Evolutionary conservation across 2,113 vertebrate genomes (phyloP), one percentile per base, ranked within the genome.

Genomic region (Lepus timidus): DNA sequence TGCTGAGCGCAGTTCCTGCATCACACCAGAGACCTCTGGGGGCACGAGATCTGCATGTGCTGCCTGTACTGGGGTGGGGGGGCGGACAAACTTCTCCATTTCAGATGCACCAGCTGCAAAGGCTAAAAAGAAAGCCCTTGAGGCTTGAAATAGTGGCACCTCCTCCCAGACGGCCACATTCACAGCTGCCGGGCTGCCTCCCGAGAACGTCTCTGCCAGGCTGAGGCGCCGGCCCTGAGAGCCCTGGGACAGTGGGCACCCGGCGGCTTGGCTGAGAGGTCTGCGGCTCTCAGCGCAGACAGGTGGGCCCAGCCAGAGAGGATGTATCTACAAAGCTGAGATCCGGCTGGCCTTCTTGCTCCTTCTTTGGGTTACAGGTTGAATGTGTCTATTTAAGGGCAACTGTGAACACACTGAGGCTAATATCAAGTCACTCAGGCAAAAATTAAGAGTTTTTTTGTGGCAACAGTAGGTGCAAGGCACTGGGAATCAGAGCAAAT

Each of bases 1-100:
- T 95, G 87, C 93, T 82, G 76, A 91, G 71, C 25, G 85, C 82
- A 96, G 96, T 90, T 96, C 76, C 92, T 96, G 85, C 93, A 92
- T 94, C 91, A 92, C 87, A 85, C 19, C 55, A 73, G 71, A 67
- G 55, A 90, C n/a, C 85, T 88, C 80, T 91, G n/a, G 62, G 75
- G 68, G 61, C 90, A 96, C 87, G 91, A 90, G 76, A 73, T 93
- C 67, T 64, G 58, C 44, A 44, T 74, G 75, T 14, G 25, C 61
- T 89, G 36, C 29, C 55, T 84, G 65, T 84, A 68, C 39, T 85
- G 70, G 81, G 44, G 49, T 75, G 94, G 94, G 36, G 36, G 36
- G 36, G 17, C 1, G 62, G 87, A 93, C 39, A 68, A 23, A 96
- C 95, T 95, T 97, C 95, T 96, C 55, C 78, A 92, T 97, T 97